Evolutionary conservation across 2,888 invertebrate genomes (phyloP).

Genomic region (Plebejus melissa): DNA sequence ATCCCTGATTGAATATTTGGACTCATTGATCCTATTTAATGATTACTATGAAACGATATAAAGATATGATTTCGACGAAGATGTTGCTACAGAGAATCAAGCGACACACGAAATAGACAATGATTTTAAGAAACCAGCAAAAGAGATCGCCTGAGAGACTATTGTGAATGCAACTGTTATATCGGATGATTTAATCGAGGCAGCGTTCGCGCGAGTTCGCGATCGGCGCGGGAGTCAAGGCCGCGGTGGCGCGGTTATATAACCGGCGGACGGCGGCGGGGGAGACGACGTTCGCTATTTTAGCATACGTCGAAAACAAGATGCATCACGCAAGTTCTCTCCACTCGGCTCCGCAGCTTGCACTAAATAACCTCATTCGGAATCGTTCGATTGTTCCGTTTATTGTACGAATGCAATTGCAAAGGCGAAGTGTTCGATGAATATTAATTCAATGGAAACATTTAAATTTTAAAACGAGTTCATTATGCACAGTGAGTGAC

Average conservation of each 20-base stretch:
- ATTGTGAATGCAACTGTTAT: slow-evolving; percentile 11
- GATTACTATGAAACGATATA: background rate
- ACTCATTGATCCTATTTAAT: background rate
- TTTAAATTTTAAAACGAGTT: slow-evolving; percentile 6
- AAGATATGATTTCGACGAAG: background rate
- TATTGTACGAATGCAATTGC: slow-evolving; percentile 6
- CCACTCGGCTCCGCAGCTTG: slow-evolving; percentile 19
- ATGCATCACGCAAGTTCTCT: slow-evolving; percentile 37
- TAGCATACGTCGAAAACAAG: slow-evolving; percentile 69
- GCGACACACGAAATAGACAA: background rate
- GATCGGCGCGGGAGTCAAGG: slow-evolving; percentile 76
- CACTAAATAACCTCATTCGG: background rate
- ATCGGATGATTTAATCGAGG: slow-evolving; percentile 28
- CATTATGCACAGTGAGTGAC: background rate
- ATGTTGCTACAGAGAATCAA: background rate
- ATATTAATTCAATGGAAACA: slow-evolving; percentile 9
- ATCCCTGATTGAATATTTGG: background rate
- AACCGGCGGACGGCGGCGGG: slow-evolving; percentile 53
- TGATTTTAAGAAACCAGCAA: background rate
- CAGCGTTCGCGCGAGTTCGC: slow-evolving; percentile 35
- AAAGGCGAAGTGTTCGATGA: slow-evolving; percentile 1
- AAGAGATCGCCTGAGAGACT: background rate
- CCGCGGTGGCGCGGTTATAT: slow-evolving; percentile 68
- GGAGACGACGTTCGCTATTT: slow-evolving; percentile 64
- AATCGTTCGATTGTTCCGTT: background rate